Base-by-base conservation (phyloP, 2,113 vertebrate species). In the Natator depressus region DNA sequence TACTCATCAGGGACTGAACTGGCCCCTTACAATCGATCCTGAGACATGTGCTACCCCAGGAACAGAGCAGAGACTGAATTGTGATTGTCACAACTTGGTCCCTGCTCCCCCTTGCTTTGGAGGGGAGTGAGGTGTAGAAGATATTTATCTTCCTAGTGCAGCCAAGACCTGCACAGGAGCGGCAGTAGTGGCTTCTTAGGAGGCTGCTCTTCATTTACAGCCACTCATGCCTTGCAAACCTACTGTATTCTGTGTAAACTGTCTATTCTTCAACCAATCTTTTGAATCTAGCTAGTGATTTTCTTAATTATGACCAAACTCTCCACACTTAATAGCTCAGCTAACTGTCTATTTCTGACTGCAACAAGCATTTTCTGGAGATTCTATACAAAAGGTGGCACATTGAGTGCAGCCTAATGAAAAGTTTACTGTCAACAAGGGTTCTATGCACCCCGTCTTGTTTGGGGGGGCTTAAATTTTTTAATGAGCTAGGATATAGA, bases 21-120 rank as follows among this genome's bases (percentile, higher is more conserved):
- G 35, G 25, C 50, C 42, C 69, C 83, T 84, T 29, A 0, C 10
- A n/a, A 11, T 25, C 25, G 0, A 3, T 10, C 16, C 55, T 76
- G 9, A 42, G 20, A 24, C 7, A 20, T 31, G 59, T 24, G 20
- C 27, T 47, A 7, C 42, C 25, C 42, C 46, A 78, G 42, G 24
- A 49, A 46, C 46, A 49, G 75, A 42, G 42, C 75, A 78, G 22
- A 46, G 75, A 42, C 38, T 65, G 31, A 65, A 35, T 35, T 65
- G 31, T 35, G 31, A 65, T 65, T 35, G 62, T n/a, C 35, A n/a
- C 62, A 69, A 19, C 17, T 69, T n/a, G 35, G 16, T 69, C 35
- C 16, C 35, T 62, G 29, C 13, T 62, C 5, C 29, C 13, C 59
- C 29, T 31, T 69, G 35, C 62, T 69, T n/a, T 69, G 35, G 62